Evolutionary conservation across 2,888 invertebrate genomes (phyloP), one percentile per base, ranked within the genome.

Genomic region (Mythimna ferrago): DNA sequence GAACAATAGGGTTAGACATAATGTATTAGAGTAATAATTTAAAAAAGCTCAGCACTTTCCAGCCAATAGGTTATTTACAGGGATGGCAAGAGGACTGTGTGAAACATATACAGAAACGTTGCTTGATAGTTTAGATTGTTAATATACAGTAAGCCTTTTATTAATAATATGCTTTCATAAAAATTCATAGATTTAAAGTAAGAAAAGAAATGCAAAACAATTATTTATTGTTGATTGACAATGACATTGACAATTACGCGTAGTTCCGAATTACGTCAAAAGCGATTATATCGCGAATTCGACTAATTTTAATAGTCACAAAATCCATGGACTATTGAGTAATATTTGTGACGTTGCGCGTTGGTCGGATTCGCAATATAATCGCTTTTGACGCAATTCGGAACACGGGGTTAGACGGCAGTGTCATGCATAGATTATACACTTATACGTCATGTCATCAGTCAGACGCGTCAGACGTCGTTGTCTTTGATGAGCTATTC

Each of bases 1-100:
- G 99, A 6, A 99, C 98, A n/a, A 97, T 86, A 65, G 90, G 87
- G 78, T 90, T 93, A 35, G 95, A 90, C 95, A 95, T 95, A 53
- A 16, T 63, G 19, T 51, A 41, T 2, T 26, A 35, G 0, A 10
- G 10, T 53, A 70, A 11, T 60, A n/a, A 38, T 38, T 35, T 44
- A 51, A 5, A 53, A 53, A 54, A 38, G 53, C 4, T 78, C 11
- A 0, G 26, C 0, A 71, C 48, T 56, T 56, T 21, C 2, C 6
- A 21, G 53, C 7, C 2, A 57, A 48, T 19, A 80, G 62, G 80
- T 62, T 73, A 66, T 73, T 54, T 60, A 64, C 32, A 48, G 41
- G 32, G 1, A 71, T 51, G 54, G 51, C 60, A 51, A 54, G 51
- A 73, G 54, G 61, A 35, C 56, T 32, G 51, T 41, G 26, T 41